phyloP scores from a whole-genome alignment of 2,113 vertebrate genomes.

The Lutjanus erythropterus region DNA sequence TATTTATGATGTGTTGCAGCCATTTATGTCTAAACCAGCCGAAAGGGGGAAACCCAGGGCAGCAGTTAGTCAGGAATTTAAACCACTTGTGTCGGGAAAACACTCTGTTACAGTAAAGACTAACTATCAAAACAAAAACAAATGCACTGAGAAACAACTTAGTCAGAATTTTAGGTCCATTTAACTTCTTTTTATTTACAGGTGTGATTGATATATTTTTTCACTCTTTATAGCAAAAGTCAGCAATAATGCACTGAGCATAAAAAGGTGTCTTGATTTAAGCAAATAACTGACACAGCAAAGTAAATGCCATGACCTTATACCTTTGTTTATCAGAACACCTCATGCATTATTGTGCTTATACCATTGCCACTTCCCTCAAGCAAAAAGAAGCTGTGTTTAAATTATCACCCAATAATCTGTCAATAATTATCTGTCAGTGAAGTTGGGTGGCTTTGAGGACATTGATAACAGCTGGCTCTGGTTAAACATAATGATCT shows the following conservation, averaged over 20 bases:
- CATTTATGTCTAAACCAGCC: conserved; percentile 67
- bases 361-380: background rate
- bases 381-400: background rate
- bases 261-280: background rate
- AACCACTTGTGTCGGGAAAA: conserved; percentile 58
- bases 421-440: no score
- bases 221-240: background rate
- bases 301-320: background rate
- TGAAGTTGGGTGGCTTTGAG: no score
- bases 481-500: no score
- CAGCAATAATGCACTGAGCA: background rate
- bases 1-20: conserved; percentile 83
- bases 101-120: conserved; percentile 27
- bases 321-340: background rate
- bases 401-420: no score
- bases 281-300: background rate
- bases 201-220: background rate
- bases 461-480: no score
- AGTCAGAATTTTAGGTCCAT: background rate
- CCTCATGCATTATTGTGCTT: background rate
- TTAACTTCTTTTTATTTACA: background rate
- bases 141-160: background rate
- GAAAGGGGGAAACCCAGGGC: conserved; percentile 64
- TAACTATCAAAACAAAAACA: conserved; percentile 40
- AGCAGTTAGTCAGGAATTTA: conserved; percentile 75